Percentiles rank a stretch among this genome's conserved stretches.
Conservation (phyloP, 2,113 vertebrate species). For the Dascyllus trimaculatus region DNA sequence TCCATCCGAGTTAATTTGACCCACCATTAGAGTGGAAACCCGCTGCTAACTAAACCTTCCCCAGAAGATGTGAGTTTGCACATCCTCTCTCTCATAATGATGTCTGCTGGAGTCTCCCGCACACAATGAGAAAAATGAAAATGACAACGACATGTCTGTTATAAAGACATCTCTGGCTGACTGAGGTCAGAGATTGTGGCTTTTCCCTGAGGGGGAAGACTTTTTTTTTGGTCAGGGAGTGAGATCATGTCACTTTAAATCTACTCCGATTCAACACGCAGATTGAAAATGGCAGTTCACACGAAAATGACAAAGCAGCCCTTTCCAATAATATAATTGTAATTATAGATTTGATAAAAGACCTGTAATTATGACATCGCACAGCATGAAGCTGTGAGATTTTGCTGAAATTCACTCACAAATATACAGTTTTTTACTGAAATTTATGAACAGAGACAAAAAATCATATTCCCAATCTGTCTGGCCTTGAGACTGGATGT, state of each 20-base stretch:
- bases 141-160: background rate
- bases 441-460: background rate
- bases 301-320: slow-evolving; percentile 11
- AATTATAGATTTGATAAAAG: slow-evolving; percentile 18
- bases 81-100: slow-evolving; percentile 40
- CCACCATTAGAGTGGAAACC: slow-evolving; percentile 46
- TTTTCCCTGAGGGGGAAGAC: slow-evolving; percentile 7
- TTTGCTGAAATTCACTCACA: background rate
- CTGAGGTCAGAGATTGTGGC: background rate
- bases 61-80: slow-evolving; percentile 39
- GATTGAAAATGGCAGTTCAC: slow-evolving; percentile 21
- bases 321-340: slow-evolving; percentile 12
- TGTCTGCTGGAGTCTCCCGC: slow-evolving; percentile 15
- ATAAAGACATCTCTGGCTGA: slow-evolving; percentile 31
- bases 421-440: background rate
- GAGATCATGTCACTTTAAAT: slow-evolving; percentile 40
- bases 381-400: background rate
- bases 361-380: slow-evolving; percentile 27
- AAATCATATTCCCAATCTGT: background rate
- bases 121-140: slow-evolving; percentile 27
- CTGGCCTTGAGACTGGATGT: background rate
- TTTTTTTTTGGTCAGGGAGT: background rate
- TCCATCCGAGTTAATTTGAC: slow-evolving; percentile 61
- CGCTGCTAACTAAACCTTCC: slow-evolving; percentile 39
- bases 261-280: slow-evolving; percentile 10